phyloP scores from a whole-genome alignment of 1,140 invertebrate genomes.

The Macrotrachela quadricornifera region DNA sequence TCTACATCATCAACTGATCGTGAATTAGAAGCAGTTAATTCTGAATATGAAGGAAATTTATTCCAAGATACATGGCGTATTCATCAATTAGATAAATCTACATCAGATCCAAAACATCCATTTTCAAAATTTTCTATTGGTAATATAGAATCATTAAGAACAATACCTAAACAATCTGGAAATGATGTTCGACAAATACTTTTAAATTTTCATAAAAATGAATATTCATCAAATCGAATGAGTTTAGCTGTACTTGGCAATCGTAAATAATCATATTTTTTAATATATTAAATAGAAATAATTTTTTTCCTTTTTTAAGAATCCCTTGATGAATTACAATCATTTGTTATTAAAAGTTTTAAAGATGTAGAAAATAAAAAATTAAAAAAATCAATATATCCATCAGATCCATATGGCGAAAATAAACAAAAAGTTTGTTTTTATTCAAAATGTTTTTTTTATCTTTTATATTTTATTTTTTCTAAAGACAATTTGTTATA shows the following conservation, averaged over 20 bases:
- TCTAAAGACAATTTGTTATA: slow-evolving; percentile 29
- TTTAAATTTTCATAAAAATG: slow-evolving; percentile 65
- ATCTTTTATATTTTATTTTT: slow-evolving; percentile 18
- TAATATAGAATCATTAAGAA: slow-evolving; percentile 56
- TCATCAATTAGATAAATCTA: slow-evolving; percentile 61
- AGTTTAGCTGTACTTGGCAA: slow-evolving; percentile 62
- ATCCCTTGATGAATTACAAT: slow-evolving; percentile 59
- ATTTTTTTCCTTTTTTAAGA: slow-evolving; percentile 39
- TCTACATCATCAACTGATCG: slow-evolving; percentile 65
- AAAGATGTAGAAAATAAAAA: slow-evolving; percentile 53
- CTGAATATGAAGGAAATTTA: slow-evolving; percentile 81
- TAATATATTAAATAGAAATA: too few species aligned
- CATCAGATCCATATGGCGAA: too few species aligned
- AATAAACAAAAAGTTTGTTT: neutral
- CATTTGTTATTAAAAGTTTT: slow-evolving; percentile 54
- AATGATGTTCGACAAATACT: slow-evolving; percentile 59
- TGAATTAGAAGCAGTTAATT: slow-evolving; percentile 83
- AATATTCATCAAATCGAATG: slow-evolving; percentile 88
- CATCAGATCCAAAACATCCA: slow-evolving; percentile 50
- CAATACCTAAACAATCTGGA: slow-evolving; percentile 51
- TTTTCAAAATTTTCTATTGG: slow-evolving; percentile 78
- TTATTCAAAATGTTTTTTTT: too few species aligned
- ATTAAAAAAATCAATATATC: slow-evolving; percentile 21
- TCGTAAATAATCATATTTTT: too few species aligned
- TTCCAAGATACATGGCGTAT: slow-evolving; percentile 63